Percentiles rank a stretch among this genome's conserved stretches.
These are phyloP conservation scores for Hozukius guyotensis DNA, from an alignment of 2,797 vertebrate species.

Conservation along the genomic window DNA sequence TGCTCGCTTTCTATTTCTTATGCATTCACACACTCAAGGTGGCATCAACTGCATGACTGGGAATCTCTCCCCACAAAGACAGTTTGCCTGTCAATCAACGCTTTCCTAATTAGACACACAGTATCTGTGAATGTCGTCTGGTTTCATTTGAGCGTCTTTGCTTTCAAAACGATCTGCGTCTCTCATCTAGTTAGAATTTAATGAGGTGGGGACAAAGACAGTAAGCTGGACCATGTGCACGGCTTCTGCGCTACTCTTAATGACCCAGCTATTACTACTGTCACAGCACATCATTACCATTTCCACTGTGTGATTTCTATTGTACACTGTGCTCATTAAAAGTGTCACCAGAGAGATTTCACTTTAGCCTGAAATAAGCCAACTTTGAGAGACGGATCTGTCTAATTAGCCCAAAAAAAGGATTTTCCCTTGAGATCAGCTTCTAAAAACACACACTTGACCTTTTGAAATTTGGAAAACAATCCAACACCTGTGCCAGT, in stretches of 20 bases:
- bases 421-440: conserved; percentile 49
- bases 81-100: conserved; percentile 52
- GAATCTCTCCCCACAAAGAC: conserved; percentile 17
- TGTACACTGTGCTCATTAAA: conserved; percentile 62
- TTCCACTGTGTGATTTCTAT: conserved; percentile 44
- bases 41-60: conserved; percentile 16
- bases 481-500: conserved; percentile 50
- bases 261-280: conserved; percentile 40
- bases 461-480: conserved; percentile 47
- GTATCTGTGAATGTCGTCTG: conserved; percentile 31
- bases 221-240: conserved; percentile 44
- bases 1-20: conserved; percentile 11
- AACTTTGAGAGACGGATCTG: conserved; percentile 39
- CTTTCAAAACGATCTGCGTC: conserved; percentile 31
- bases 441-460: conserved; percentile 59
- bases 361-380: conserved; percentile 36
- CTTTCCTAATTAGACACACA: conserved; percentile 48
- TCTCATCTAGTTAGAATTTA: conserved; percentile 41
- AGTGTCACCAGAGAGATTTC: conserved; percentile 48
- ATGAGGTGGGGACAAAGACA: conserved; percentile 52
- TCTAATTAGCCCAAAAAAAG: conserved; percentile 56
- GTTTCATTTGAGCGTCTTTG: conserved; percentile 23
- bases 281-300: conserved; percentile 55
- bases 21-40: not conserved
- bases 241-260: conserved; percentile 35